Conservation (phyloP, 2,797 vertebrate genomes). For the Typhlichthys eigenmanni region DNA sequence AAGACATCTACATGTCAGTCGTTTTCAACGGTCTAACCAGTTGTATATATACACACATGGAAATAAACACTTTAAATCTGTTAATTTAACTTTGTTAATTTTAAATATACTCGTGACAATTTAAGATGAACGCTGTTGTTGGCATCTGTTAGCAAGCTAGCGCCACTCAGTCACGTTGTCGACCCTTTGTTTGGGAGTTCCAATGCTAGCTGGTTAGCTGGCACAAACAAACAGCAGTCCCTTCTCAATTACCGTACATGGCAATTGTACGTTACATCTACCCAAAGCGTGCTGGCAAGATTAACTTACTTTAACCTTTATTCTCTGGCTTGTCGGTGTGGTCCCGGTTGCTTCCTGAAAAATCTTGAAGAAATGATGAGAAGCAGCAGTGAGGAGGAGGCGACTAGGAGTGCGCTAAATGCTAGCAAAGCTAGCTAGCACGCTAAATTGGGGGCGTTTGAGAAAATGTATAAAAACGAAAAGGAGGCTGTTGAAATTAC, state of each 20-base stretch:
- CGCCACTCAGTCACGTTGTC: slow-evolving; percentile 81
- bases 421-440: slow-evolving; percentile 69
- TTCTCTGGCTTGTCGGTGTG: slow-evolving; percentile 27
- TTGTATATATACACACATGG: neutral
- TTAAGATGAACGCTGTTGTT: slow-evolving; percentile 42
- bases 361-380: slow-evolving; percentile 55
- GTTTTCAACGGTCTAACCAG: slow-evolving; percentile 29
- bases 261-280: slow-evolving; percentile 22
- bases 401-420: slow-evolving; percentile 54
- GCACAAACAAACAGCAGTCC: slow-evolving; percentile 20
- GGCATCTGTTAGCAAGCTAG: slow-evolving; percentile 67
- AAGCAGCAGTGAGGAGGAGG: slow-evolving; percentile 54
- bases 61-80: neutral
- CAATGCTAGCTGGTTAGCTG: slow-evolving; percentile 66
- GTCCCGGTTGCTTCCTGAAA: slow-evolving; percentile 35
- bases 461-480: slow-evolving; percentile 63
- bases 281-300: slow-evolving; percentile 28
- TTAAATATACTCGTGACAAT: fast-evolving
- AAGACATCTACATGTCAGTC: slow-evolving; percentile 47
- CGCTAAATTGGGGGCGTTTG: slow-evolving; percentile 72
- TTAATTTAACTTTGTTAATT: fast-evolving
- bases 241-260: slow-evolving; percentile 25
- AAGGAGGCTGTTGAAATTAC: slow-evolving; percentile 31
- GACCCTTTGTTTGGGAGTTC: slow-evolving; percentile 84
- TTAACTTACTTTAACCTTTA: slow-evolving; percentile 54